Evolutionary conservation across 2,888 invertebrate species (phyloP).

Genomic region (Pegoplata infirma): DNA sequence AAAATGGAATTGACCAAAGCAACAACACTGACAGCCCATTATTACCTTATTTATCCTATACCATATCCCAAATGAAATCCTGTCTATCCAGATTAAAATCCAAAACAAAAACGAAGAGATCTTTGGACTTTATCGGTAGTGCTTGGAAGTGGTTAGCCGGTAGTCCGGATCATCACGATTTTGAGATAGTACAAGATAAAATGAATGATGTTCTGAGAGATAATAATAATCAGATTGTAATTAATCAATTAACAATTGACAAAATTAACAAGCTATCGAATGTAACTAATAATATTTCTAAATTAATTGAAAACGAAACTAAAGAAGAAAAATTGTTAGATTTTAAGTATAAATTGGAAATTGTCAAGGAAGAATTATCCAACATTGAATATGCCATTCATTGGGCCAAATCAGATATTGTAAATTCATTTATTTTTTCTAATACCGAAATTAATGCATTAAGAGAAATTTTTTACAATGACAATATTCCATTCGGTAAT

Average conservation of each 20-base stretch:
- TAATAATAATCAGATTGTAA: constrained; percentile 57
- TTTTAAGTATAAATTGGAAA: constrained; percentile 2
- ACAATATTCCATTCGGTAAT: background rate
- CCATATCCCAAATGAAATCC: constrained; percentile 2
- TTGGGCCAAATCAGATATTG: constrained; percentile 47
- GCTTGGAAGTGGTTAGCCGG: too few species aligned
- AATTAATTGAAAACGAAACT: background rate
- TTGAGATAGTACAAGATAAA: constrained; percentile 29
- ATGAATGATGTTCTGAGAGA: constrained; percentile 55
- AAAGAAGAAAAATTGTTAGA: constrained; percentile 1
- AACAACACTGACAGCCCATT: background rate
- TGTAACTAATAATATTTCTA: constrained; percentile 3
- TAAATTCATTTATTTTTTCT: background rate
- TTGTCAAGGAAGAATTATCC: constrained; percentile 43
- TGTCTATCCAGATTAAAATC: constrained; percentile 9
- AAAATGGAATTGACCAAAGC: background rate
- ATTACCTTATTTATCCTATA: background rate
- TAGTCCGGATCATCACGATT: constrained; percentile 48
- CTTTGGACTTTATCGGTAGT: too few species aligned
- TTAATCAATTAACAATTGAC: constrained; percentile 37
- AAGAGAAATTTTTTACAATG: background rate
- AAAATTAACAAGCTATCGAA: constrained; percentile 7
- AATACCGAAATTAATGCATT: background rate
- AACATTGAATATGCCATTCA: constrained; percentile 50
- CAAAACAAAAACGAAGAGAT: background rate